These are phyloP conservation scores for Proterorhinus semilunaris DNA, from an alignment of 2,113 vertebrate species.

Conservation along the genomic window DNA sequence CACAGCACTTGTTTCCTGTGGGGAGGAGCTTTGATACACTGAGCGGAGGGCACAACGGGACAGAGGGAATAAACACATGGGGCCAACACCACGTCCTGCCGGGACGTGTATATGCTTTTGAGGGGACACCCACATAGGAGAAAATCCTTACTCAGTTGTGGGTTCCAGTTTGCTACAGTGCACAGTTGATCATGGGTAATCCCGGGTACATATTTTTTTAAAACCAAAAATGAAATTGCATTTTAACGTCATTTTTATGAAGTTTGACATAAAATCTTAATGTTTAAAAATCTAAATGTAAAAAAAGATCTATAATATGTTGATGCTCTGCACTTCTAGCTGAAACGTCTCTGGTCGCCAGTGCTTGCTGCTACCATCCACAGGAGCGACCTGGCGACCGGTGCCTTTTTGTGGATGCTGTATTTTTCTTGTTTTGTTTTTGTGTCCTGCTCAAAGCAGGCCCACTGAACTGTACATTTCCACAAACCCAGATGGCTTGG, in stretches of 20 bases:
- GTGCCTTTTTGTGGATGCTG: constrained; percentile 76
- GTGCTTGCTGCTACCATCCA: constrained; percentile 56
- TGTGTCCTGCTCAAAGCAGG: constrained; percentile 67
- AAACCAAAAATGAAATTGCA: constrained; percentile 80
- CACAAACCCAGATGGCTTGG: constrained; percentile 63
- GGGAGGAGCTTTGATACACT: constrained; percentile 63
- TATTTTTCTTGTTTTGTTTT: constrained; percentile 69
- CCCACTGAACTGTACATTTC: constrained; percentile 72
- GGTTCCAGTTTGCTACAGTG: constrained; percentile 73
- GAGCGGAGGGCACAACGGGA: constrained; percentile 54
- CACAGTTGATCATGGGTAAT: constrained; percentile 76
- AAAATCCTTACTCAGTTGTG: constrained; percentile 63
- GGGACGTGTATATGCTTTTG: constrained; percentile 52
- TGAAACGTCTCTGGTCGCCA: constrained; percentile 69
- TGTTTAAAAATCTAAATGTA: constrained; percentile 62
- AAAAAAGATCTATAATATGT: constrained; percentile 68
- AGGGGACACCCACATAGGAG: constrained; percentile 57
- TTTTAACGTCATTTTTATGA: constrained; percentile 78
- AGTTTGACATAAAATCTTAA: constrained; percentile 73
- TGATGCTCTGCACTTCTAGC: constrained; percentile 77
- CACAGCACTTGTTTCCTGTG: constrained; percentile 56
- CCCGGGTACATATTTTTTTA: constrained; percentile 81
- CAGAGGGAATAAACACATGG: constrained; percentile 54
- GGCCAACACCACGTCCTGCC: constrained; percentile 63
- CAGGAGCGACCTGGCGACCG: constrained; percentile 55